Evolutionary conservation across 2,797 vertebrate species (phyloP).

Genomic region (Chaenodraco wilsoni): DNA sequence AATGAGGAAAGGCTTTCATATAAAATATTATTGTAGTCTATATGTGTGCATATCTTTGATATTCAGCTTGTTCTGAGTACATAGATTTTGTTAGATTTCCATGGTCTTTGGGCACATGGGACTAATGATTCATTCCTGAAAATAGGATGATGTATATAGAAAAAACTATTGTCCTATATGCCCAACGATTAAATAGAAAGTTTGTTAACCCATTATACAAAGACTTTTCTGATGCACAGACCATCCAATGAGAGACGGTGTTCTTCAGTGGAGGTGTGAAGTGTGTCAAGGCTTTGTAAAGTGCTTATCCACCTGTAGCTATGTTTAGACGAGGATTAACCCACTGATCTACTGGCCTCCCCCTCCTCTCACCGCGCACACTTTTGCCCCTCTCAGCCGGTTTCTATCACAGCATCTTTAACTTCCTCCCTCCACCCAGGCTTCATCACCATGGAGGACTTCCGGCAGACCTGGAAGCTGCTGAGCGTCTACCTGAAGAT

Average conservation of each 20-base stretch:
- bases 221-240: neutral
- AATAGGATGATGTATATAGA: too few species aligned
- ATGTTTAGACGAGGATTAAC: conserved; percentile 67
- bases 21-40: too few species aligned
- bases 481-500: conserved; percentile 91
- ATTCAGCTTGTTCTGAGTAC: too few species aligned
- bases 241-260: neutral
- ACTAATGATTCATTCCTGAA: too few species aligned
- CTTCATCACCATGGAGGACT: conserved; percentile 92
- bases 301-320: conserved; percentile 56
- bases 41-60: too few species aligned
- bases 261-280: neutral
- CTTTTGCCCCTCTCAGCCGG: neutral
- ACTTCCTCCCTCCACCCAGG: conserved; percentile 74
- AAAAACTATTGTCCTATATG: too few species aligned
- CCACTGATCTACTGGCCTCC: conserved; percentile 65
- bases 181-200: neutral
- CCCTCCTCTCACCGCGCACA: conserved; percentile 15
- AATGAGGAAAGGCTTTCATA: too few species aligned
- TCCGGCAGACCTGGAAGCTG: conserved; percentile 93
- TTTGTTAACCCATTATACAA: neutral
- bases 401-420: conserved; percentile 1
- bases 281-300: conserved; percentile 25
- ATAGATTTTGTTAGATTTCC: too few species aligned
- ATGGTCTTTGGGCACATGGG: too few species aligned